Conservation (phyloP, 1,140 invertebrate species). For the Halesus radiatus region DNA sequence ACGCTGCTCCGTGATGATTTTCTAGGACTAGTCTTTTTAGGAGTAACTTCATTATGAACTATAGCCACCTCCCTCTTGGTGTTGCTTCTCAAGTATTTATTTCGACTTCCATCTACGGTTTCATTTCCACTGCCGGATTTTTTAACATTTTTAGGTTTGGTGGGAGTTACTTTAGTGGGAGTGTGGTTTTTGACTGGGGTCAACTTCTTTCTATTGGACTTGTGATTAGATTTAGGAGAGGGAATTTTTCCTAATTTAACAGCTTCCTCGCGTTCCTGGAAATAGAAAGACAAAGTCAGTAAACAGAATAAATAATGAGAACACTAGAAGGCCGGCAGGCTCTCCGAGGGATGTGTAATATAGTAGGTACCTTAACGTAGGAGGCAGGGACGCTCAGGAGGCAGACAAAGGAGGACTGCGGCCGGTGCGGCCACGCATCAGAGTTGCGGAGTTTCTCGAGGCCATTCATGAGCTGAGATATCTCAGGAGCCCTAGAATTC, state of each 20-base stretch:
- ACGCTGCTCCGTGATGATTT: conserved; percentile 37
- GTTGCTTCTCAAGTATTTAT: conserved; percentile 28
- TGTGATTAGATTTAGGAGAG: conserved; percentile 12
- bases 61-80: neutral
- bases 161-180: neutral
- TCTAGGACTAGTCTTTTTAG: conserved; percentile 49
- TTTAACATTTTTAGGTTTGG: conserved; percentile 24
- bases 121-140: neutral
- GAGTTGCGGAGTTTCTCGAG: conserved; percentile 44
- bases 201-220: conserved; percentile 3
- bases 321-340: neutral
- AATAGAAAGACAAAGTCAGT: neutral
- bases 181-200: conserved; percentile 9
- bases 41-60: conserved; percentile 37
- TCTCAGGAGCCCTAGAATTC: conserved; percentile 32
- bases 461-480: neutral
- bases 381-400: conserved; percentile 45
- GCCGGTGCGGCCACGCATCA: neutral
- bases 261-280: conserved; percentile 16
- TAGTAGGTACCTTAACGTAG: conserved; percentile 33
- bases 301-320: neutral
- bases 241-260: neutral
- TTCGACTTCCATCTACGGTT: neutral
- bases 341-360: no score
- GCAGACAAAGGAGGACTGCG: conserved; percentile 47